Percentiles rank a stretch among this genome's conserved stretches.
Evolutionary conservation across 92 coral and sea anemone species (phyloP).

Genomic region (Epizoanthus stellaris): DNA sequence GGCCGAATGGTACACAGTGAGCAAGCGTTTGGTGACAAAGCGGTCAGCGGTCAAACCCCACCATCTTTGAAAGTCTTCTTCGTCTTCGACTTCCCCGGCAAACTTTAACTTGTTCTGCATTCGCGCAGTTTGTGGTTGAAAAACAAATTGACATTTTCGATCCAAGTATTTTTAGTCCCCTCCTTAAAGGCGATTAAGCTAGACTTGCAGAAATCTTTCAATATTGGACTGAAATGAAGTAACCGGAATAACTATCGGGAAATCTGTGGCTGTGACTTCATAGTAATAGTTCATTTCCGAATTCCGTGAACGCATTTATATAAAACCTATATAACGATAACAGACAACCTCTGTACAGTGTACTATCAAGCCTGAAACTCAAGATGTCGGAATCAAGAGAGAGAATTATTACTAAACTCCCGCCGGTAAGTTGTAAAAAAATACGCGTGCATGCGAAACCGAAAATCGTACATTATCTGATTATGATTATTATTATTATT

Average conservation of each 20-base stretch:
- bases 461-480: too few species aligned
- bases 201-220: background rate
- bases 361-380: background rate
- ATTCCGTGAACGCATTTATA: too few species aligned
- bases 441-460: too few species aligned
- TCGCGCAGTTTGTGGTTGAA: too few species aligned
- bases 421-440: constrained; percentile 24
- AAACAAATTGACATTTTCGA: background rate
- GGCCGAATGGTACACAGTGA: background rate
- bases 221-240: background rate
- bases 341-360: too few species aligned
- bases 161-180: background rate
- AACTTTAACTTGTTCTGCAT: too few species aligned
- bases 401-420: constrained; percentile 38
- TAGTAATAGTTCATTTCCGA: too few species aligned
- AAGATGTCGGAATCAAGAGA: constrained; percentile 33
- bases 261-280: background rate
- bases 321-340: too few species aligned
- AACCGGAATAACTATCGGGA: background rate
- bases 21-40: background rate
- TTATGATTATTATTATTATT: too few species aligned
- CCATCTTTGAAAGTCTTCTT: constrained; percentile 11
- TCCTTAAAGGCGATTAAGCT: background rate
- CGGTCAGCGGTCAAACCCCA: constrained; percentile 5
- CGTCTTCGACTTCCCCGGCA: background rate